phyloP scores from a whole-genome alignment of 1,140 invertebrate genomes.

The Melipona quadrifasciata region DNA sequence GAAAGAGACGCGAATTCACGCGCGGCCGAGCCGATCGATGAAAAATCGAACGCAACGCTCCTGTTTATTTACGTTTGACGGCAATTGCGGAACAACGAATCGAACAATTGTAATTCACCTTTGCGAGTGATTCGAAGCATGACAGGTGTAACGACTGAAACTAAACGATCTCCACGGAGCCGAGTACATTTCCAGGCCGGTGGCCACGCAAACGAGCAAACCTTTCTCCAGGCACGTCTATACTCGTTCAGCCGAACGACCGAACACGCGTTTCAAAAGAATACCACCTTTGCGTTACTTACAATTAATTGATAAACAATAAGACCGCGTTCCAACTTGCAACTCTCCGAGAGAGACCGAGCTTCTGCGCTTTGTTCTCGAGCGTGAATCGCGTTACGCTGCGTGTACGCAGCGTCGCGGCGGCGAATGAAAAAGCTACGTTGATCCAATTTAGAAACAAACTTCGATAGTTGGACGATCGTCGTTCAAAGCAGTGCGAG shows the following conservation, averaged over 20 bases:
- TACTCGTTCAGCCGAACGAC: neutral
- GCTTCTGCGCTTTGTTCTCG: neutral
- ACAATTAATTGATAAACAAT: constrained; percentile 26
- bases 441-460: too few relatives aligned
- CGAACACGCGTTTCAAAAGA: constrained; percentile 1
- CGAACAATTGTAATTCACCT: neutral
- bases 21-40: too few relatives aligned
- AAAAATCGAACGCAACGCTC: too few relatives aligned
- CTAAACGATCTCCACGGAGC: neutral
- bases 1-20: too few relatives aligned
- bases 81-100: neutral
- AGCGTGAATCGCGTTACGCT: neutral
- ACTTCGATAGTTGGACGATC: constrained; percentile 20
- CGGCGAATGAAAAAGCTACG: neutral
- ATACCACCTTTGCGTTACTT: constrained; percentile 22
- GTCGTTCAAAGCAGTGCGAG: constrained; percentile 56
- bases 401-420: neutral
- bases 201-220: neutral
- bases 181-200: neutral
- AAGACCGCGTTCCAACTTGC: constrained; percentile 69
- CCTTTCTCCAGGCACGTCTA: too few relatives aligned
- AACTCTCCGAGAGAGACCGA: neutral
- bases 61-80: too few relatives aligned
- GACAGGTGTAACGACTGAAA: neutral
- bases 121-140: neutral